Base-by-base conservation (phyloP, 2,113 vertebrate genomes). In the Odontesthes bonariensis region DNA sequence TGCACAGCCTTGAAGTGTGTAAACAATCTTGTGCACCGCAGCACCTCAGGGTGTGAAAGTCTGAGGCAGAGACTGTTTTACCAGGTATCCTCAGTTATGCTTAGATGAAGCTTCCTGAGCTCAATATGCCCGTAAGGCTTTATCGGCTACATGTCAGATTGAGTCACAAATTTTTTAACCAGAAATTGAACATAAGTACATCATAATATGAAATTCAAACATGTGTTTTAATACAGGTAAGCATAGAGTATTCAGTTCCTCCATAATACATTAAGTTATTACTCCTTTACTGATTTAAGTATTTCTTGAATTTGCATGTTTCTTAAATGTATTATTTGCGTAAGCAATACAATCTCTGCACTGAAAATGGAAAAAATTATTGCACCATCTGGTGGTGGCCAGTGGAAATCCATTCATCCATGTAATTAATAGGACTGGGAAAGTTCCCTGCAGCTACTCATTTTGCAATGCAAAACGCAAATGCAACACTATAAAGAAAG, bases 11-110 rank as follows among this genome's bases (percentile, higher is more conserved):
- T 56, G 40, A 68, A 72, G 71, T 72, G 76, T 82, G 89, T 92
- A 90, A 91, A 91, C 89, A 90, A 90, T 69, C 85, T 82, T 86
- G 86, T 87, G 88, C 76, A 74, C 77, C 77, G 69, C 71, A 70
- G 75, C 44, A 86, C 90, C 86, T 84, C 73, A 2, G 89, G 90
- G 84, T 81, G 86, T 84, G 84, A 89, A 84, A 77, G 70, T 85
- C 75, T 85, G 51, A 78, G 46, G 63, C 72, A 86, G 85, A 75
- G 78, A 62, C 22, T 27, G 81, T 74, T 85, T 81, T 74, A 75
- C 65, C 10, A 63, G 61, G 79, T 46, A 73, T 54, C 79, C 74
- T 62, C 76, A 60, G 76, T 69, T 75, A 46, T 53, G 55, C 80
- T 73, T 79, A 57, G 59, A 59, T 79, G 66, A 66, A 71, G 77